Evolutionary conservation across 1,140 invertebrate species (phyloP).

Genomic region (Drosophila cardini): DNA sequence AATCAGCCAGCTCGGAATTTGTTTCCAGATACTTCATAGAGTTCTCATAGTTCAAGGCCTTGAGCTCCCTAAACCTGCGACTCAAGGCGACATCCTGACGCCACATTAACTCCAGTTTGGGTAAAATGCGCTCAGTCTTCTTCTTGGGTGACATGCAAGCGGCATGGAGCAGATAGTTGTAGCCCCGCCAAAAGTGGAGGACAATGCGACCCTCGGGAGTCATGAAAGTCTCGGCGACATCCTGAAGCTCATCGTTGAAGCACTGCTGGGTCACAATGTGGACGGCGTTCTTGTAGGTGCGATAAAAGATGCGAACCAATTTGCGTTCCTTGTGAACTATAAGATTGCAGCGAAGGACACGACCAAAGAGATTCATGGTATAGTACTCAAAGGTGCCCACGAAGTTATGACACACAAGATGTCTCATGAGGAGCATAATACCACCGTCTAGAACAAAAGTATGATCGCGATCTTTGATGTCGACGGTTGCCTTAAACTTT

Average conservation of each 20-base stretch:
- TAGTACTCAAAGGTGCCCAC: constrained; percentile 71
- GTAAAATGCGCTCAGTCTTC: constrained; percentile 42
- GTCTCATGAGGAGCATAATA: constrained; percentile 72
- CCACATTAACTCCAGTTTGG: constrained; percentile 76
- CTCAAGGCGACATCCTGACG: constrained; percentile 53
- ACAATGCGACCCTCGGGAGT: constrained; percentile 64
- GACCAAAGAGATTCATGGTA: constrained; percentile 75
- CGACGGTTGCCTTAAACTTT: constrained; percentile 69
- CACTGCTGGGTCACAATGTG: constrained; percentile 72
- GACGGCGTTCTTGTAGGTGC: constrained; percentile 64
- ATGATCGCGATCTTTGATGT: constrained; percentile 76
- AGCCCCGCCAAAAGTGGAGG: constrained; percentile 71
- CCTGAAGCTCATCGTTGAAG: constrained; percentile 75
- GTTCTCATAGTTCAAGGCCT: constrained; percentile 72
- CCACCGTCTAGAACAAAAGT: constrained; percentile 74
- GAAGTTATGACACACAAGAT: constrained; percentile 73
- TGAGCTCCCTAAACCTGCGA: constrained; percentile 49
- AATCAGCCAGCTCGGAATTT: constrained; percentile 66
- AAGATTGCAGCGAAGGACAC: constrained; percentile 67
- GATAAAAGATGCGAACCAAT: constrained; percentile 71
- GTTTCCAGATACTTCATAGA: constrained; percentile 54
- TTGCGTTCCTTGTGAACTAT: constrained; percentile 73
- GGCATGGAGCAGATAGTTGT: constrained; percentile 72
- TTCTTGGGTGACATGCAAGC: constrained; percentile 54
- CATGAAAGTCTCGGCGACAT: constrained; percentile 75